Evolutionary conservation across 2,797 vertebrate species (phyloP), one percentile per base, ranked within the genome.

Genomic region (Epinephelus malabaricus): DNA sequence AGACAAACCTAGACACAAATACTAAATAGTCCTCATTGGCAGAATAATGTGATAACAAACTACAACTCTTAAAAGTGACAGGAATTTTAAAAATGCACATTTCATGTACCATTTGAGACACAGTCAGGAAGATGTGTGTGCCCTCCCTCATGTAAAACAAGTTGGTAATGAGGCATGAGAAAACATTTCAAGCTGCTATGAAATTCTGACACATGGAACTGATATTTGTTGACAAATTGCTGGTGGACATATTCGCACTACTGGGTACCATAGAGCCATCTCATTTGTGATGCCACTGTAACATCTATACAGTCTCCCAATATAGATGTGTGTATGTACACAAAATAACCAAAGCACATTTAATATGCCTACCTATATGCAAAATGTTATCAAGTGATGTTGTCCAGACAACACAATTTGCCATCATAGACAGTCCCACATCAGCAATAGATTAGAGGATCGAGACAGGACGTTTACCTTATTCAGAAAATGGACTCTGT

Each of bases 131-230:
- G 69, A 79, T 15, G 40, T 49, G 72, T 1, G n/a, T 34, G 3
- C 25, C 27, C 19, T 17, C 11, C 53, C 3, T 63, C 58, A 56
- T 83, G 77, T 76, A 72, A 81, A 84, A 78, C 49, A 69, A 25
- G 27, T 50, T n/a, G 78, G 82, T 76, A 90, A 90, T 84, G 75
- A 84, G 71, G 67, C 81, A 30, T 79, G 62, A 17, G 25, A 51
- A 78, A 84, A 73, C 70, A 79, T 88, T 85, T 83, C 81, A 85
- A 77, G 81, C 86, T 46, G 63, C 79, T 65, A 27, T 76, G 63
- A 65, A 74, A 74, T 55, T 61, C 61, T 86, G 85, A 87, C 79
- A 70, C 2, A 43, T 73, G 78, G 62, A 84, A 72, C 47, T 70
- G 55, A 43, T 14, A 47, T 65, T 49, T 56, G 77, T 67, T 87